Evolutionary conservation across 2,113 vertebrate species (phyloP), one percentile per base, ranked within the genome.

Genomic region (Grantiella picta): DNA sequence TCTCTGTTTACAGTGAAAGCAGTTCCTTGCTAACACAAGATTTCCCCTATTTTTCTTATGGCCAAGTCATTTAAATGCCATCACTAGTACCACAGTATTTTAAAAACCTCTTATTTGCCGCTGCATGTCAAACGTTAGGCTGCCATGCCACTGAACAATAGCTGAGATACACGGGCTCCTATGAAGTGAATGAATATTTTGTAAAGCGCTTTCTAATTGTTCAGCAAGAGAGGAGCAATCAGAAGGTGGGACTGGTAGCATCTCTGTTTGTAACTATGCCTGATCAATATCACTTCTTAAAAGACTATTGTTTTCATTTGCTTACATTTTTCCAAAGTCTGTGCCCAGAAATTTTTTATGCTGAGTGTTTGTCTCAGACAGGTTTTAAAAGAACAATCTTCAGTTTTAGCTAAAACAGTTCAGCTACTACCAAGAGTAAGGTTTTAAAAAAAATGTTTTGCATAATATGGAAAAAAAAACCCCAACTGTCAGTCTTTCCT

Each of bases 371-470:
- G 38, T 15, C 47, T 92, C 35, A 59, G 47, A 70, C 33, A 75
- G 38, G 15, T 49, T 92, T 91, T 59, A 59, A 84, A 92, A 81
- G 36, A 57, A 40, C 15, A 89, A 80, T 19, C 44, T 44, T 31
- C 14, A 50, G 33, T 76, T 93, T 84, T 47, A 73, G 60, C 38
- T 91, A 38, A 73, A 94, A 84, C 22, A 76, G 70, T 54, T 66
- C 69, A 71, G n/a, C 45, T 79, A 28, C 53, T 79, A 81, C 35
- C 56, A 91, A 71, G 44, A 71, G 3, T 36, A 75, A 64, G 14
- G 31, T 25, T 33, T 79, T 91, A 68, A 38, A 59, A 86, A 85
- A 94, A 70, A 24, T 6, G 1, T 38, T 81, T n/a, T 78, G 42
- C 52, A 59, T n/a, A n/a, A 70, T 42, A 22, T 12, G 14, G 66